Percentiles rank a stretch among this genome's conserved stretches.
Conservation (phyloP, 35 echinoderm and acorn worm species). For the Holothuria glaberrima region DNA sequence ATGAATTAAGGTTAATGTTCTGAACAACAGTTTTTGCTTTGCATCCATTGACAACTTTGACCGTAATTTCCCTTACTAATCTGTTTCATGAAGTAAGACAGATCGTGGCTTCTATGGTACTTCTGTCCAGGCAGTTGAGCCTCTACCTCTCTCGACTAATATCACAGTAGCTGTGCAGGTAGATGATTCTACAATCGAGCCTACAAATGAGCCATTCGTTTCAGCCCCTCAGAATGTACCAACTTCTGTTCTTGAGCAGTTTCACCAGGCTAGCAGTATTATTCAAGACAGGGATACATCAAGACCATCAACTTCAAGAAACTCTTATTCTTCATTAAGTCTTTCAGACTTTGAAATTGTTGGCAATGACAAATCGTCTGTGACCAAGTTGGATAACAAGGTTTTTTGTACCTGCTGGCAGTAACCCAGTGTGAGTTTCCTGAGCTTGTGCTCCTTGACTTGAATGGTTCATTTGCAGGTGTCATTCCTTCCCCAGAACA, state of each 20-base stretch:
- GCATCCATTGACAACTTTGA: conserved; percentile 61
- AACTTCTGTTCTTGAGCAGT: too few relatives aligned
- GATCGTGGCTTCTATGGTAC: conserved; percentile 55
- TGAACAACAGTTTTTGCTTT: conserved; percentile 24
- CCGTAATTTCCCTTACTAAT: not conserved
- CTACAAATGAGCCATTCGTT: too few relatives aligned
- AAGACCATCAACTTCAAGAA: too few relatives aligned
- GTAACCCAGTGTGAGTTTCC: not conserved
- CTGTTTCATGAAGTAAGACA: not conserved
- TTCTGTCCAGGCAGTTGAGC: conserved; percentile 61
- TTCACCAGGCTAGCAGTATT: too few relatives aligned
- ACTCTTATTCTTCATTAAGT: not conserved
- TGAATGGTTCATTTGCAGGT: not conserved
- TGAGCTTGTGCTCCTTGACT: not conserved
- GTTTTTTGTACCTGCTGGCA: conserved; percentile 11
- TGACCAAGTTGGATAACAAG: not conserved
- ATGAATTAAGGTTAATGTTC: not conserved
- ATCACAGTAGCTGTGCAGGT: not conserved
- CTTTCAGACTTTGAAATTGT: too few relatives aligned
- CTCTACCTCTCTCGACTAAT: not conserved
- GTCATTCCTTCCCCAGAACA: not conserved
- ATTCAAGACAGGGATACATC: too few relatives aligned
- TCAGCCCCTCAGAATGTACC: too few relatives aligned
- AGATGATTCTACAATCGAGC: not conserved
- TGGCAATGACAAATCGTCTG: too few relatives aligned